Conservation (phyloP, 1,140 invertebrate species). For the Drosophila seguyi region DNA sequence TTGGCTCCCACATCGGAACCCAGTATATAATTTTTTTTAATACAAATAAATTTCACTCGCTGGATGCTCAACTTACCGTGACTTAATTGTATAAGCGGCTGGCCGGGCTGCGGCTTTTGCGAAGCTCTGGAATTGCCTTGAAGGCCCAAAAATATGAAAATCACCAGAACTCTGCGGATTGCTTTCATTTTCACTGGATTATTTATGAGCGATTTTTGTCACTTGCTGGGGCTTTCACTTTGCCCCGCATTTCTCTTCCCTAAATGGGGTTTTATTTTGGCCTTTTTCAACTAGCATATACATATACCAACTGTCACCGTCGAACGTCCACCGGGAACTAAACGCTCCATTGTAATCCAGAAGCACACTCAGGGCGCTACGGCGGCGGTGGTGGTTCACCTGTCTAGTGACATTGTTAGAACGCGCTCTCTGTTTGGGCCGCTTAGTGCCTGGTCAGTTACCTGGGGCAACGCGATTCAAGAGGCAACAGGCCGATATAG, state of each 20-base stretch:
- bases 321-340: slow-evolving; percentile 76
- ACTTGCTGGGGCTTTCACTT: slow-evolving; percentile 28
- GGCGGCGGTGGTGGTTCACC: slow-evolving; percentile 30
- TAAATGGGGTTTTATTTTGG: not conserved
- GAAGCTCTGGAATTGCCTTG: slow-evolving; percentile 20
- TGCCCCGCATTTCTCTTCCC: slow-evolving; percentile 31
- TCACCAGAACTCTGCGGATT: slow-evolving; percentile 29
- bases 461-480: slow-evolving; percentile 70
- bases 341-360: slow-evolving; percentile 66
- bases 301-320: slow-evolving; percentile 44
- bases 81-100: slow-evolving; percentile 84
- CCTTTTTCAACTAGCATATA: not conserved
- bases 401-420: slow-evolving; percentile 45
- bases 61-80: slow-evolving; percentile 83
- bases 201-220: slow-evolving; percentile 28
- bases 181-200: slow-evolving; percentile 65
- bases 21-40: not conserved
- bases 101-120: slow-evolving; percentile 51
- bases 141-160: slow-evolving; percentile 51
- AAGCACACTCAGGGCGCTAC: slow-evolving; percentile 33
- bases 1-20: slow-evolving; percentile 38
- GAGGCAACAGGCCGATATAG: slow-evolving; percentile 63
- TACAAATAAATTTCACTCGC: slow-evolving; percentile 55
- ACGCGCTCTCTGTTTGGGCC: slow-evolving; percentile 78
- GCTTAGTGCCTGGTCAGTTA: slow-evolving; percentile 84